Evolutionary conservation across 2,113 vertebrate species (phyloP).

Genomic region (Cervus canadensis): DNA sequence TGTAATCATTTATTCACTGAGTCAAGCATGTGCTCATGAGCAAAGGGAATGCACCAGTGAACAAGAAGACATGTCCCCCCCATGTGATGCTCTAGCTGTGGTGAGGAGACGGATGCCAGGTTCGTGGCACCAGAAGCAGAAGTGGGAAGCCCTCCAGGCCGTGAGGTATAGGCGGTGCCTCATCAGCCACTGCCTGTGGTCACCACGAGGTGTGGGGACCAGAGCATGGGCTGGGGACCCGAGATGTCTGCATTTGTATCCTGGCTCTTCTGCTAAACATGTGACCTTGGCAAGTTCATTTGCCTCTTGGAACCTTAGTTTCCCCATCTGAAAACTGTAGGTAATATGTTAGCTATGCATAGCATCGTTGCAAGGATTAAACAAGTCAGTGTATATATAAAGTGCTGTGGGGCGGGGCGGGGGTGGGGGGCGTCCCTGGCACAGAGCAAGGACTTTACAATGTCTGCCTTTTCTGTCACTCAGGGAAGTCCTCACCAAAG

Average conservation of each 20-base stretch:
- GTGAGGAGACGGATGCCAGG: fast-evolving
- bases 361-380: not conserved
- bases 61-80: not conserved
- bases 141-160: not conserved
- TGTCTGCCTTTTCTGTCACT: not conserved
- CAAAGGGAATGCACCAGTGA: not conserved
- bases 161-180: fast-evolving
- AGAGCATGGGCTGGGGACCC: not conserved
- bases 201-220: fast-evolving
- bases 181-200: not conserved
- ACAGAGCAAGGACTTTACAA: not conserved
- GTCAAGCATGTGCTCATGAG: not conserved
- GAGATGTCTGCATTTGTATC: fast-evolving
- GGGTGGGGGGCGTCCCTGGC: fast-evolving
- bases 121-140: fast-evolving
- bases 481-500: not conserved
- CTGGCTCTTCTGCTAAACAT: not conserved
- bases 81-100: not conserved
- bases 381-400: not conserved
- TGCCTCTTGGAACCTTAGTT: not conserved
- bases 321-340: not conserved
- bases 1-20: not conserved
- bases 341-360: fast-evolving
- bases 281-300: not conserved
- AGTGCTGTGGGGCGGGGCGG: fast-evolving